Evolutionary conservation across 1,140 invertebrate genomes (phyloP).

Genomic region (Heterodera carotae): DNA sequence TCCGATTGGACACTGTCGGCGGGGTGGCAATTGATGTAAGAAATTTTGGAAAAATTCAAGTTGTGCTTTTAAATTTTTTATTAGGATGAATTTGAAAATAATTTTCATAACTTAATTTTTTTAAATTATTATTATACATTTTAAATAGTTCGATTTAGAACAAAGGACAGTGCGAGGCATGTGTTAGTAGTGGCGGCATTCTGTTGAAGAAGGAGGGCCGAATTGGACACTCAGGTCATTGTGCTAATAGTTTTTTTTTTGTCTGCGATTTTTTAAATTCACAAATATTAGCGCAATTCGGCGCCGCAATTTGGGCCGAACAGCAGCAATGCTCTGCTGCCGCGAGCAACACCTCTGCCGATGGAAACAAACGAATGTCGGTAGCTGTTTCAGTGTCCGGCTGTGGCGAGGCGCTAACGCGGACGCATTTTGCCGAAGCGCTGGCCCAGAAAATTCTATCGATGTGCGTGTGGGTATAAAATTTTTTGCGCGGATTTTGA

Average conservation of each 20-base stretch:
- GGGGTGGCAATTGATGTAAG: slow-evolving; percentile 39
- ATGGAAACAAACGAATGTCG: background rate
- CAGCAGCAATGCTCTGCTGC: background rate
- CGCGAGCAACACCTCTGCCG: background rate
- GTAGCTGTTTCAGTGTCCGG: slow-evolving; percentile 49
- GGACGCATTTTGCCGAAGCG: slow-evolving; percentile 44
- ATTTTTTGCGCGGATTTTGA: background rate
- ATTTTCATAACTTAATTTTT: too few relatives aligned
- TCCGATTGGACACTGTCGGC: slow-evolving; percentile 47
- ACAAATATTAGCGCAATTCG: slow-evolving; percentile 34
- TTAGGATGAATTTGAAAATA: too few relatives aligned
- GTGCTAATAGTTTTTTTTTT: background rate
- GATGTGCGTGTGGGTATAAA: background rate
- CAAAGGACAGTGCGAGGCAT: slow-evolving; percentile 28
- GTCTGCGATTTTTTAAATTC: too few relatives aligned
- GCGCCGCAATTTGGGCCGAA: slow-evolving; percentile 49
- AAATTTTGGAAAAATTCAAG: too few relatives aligned
- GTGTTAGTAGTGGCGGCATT: slow-evolving; percentile 47
- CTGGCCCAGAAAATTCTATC: slow-evolving; percentile 32
- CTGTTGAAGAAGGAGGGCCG: slow-evolving; percentile 48
- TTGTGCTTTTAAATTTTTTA: too few relatives aligned
- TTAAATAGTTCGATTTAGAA: background rate
- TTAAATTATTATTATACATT: too few relatives aligned
- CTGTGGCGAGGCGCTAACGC: slow-evolving; percentile 46
- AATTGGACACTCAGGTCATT: slow-evolving; percentile 40